Evolutionary conservation across 2,888 invertebrate genomes (phyloP), one percentile per base, ranked within the genome.

Genomic region (Erebia aethiops): DNA sequence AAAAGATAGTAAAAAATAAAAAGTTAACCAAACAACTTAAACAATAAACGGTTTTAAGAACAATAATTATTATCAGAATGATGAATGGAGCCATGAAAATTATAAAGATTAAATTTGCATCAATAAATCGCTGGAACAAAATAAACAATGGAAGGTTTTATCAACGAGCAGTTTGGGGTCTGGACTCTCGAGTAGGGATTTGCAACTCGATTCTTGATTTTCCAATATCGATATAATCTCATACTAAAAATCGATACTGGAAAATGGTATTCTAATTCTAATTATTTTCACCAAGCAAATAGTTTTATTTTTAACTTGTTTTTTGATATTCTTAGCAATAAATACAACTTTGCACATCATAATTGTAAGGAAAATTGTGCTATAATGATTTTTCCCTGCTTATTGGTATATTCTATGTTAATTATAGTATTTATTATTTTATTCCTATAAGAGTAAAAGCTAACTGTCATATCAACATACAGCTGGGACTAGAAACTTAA

Each of bases 111-210:
- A 62, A 62, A 49, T 62, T 62, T 49, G 58, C 58, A 68, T 58
- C 58, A 71, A 69, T 68, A 68, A 71, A 71, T 70, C 60, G 52
- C 57, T 5, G 43, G 41, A 13, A 43, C 56, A 56, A 72, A 75
- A 74, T 71, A 67, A 67, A 72, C 63, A 70, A 68, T 71, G 41
- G 52, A 41, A 18, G n/a, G 43, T 21, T 69, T 66, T 74, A 70
- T 73, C 73, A 67, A 64, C 67, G 56, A 60, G 13, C 14, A 61
- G 13, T 61, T 61, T 43, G 43, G 43, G 61, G 62, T 62, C 49
- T 49, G 1, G 62, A 49, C 49, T 62, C 21, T 49, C 11, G 62
- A 49, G 14, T 49, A 62, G 62, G 49, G 62, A 18, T 49, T 49
- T 13, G 43, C 21, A 49, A 21, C 41, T 16, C 60, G 60, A 60